Conservation (phyloP, 2,113 vertebrate species). For the Bucco capensis region DNA sequence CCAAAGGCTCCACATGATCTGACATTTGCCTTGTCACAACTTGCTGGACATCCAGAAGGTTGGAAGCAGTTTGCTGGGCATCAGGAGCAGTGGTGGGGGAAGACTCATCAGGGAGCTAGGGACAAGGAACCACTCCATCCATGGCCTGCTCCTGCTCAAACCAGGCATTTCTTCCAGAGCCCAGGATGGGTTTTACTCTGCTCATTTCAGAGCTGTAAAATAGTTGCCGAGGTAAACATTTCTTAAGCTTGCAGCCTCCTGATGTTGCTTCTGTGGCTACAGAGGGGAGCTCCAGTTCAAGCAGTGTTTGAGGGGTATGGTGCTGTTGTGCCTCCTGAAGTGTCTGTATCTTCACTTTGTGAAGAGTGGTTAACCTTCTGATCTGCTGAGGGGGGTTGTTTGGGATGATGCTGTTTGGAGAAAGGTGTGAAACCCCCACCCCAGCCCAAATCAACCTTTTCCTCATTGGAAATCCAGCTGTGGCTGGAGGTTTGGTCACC, state of each 20-base stretch:
- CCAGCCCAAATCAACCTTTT: not conserved
- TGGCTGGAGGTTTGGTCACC: accelerated
- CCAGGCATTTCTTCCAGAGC: too few species aligned
- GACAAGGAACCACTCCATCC: not conserved
- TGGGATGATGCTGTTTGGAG: not conserved
- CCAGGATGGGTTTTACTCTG: too few species aligned
- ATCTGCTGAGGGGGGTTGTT: accelerated
- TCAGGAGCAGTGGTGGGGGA: not conserved
- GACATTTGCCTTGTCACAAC: conserved; percentile 57
- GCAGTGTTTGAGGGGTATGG: not conserved
- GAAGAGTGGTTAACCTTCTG: not conserved
- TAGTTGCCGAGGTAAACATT: too few species aligned
- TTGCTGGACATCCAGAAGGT: conserved; percentile 49
- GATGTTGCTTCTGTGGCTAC: too few species aligned
- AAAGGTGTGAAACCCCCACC: not conserved
- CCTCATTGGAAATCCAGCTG: accelerated
- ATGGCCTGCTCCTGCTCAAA: not conserved
- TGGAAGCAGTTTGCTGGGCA: conserved; percentile 36
- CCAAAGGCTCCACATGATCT: conserved; percentile 47
- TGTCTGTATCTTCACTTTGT: accelerated
- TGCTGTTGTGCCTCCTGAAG: not conserved
- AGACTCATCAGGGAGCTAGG: not conserved
- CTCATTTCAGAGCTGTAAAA: too few species aligned
- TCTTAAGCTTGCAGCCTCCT: too few species aligned
- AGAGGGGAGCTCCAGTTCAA: too few species aligned